phyloP scores from a whole-genome alignment of 2,888 invertebrate genomes.

The Phaonia tiefii region DNA sequence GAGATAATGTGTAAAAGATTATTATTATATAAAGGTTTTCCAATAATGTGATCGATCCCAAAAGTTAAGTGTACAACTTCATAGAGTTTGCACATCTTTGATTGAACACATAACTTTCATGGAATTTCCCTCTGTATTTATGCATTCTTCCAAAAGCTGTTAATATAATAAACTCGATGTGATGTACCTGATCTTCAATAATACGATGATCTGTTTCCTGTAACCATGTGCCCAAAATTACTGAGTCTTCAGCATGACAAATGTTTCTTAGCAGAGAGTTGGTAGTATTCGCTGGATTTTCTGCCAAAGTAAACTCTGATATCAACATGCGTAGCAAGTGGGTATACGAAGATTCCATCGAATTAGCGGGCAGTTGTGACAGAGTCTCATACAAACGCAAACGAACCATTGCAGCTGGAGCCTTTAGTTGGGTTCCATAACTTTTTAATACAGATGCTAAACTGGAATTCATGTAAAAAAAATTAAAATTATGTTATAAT shows the following conservation, averaged over 20 bases:
- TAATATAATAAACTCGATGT: slow-evolving; percentile 69
- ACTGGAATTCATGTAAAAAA: slow-evolving; percentile 82
- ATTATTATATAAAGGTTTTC: not conserved
- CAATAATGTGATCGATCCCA: too few relatives aligned
- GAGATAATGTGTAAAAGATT: not conserved
- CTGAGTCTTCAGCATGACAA: slow-evolving; percentile 93
- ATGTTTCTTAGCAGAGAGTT: slow-evolving; percentile 90
- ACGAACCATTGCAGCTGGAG: slow-evolving; percentile 95
- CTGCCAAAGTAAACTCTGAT: slow-evolving; percentile 96
- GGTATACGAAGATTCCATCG: slow-evolving; percentile 92
- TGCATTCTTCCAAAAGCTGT: too few relatives aligned
- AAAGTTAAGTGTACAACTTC: slow-evolving; percentile 33
- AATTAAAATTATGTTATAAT: not conserved
- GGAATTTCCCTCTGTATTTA: not conserved
- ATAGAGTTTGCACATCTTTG: not conserved
- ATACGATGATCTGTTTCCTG: slow-evolving; percentile 97
- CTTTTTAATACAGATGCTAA: slow-evolving; percentile 91
- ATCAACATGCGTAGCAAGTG: slow-evolving; percentile 94
- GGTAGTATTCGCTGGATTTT: slow-evolving; percentile 95
- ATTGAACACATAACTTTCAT: not conserved
- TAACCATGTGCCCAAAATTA: slow-evolving; percentile 96
- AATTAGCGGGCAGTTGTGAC: slow-evolving; percentile 87
- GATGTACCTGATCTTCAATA: slow-evolving; percentile 97
- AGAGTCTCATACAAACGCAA: slow-evolving; percentile 95
- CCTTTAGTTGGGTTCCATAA: slow-evolving; percentile 95